Conservation (phyloP, 2,113 vertebrate species). For the Clupea harengus region DNA sequence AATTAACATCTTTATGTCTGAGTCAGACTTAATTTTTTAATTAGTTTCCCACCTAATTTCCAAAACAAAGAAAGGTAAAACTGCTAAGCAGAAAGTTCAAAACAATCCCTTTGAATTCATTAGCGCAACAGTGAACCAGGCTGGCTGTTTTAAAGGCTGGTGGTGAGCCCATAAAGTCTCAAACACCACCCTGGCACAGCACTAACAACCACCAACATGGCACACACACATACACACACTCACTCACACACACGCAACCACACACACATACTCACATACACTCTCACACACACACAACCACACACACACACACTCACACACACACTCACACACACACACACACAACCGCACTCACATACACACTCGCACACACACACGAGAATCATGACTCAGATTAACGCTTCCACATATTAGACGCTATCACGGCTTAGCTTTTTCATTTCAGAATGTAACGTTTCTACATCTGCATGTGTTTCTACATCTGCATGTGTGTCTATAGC, state of each 20-base stretch:
- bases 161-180: no score
- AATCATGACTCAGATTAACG: no score
- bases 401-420: no score
- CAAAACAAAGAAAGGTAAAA: background rate
- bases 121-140: background rate
- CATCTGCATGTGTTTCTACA: no score
- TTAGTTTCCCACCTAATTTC: background rate
- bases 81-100: background rate
- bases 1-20: no score
- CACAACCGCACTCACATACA: background rate
- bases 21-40: background rate
- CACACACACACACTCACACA: constrained; percentile 1
- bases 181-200: background rate
- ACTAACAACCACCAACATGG: background rate
- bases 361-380: background rate
- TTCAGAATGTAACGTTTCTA: no score
- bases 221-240: background rate
- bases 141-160: background rate
- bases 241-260: background rate
- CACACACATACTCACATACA: background rate
- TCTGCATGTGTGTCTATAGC: no score
- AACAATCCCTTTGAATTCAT: background rate
- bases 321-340: background rate
- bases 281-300: background rate
- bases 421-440: no score